Evolutionary conservation across 2,888 invertebrate species (phyloP).

Genomic region (Trichogramma dendrolimi): DNA sequence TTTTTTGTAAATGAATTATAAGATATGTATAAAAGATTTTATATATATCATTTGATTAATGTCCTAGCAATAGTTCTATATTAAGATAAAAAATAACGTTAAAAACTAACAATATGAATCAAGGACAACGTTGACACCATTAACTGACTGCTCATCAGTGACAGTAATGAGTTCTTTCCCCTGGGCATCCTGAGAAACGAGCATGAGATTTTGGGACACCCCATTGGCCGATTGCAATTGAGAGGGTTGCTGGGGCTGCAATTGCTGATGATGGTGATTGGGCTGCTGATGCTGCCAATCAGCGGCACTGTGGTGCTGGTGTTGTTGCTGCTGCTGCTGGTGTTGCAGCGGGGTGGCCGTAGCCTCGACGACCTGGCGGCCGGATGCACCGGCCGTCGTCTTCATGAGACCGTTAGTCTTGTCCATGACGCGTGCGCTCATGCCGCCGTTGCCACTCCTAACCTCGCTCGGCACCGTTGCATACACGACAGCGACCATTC

Average conservation of each 20-base stretch:
- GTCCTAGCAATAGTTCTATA: not conserved
- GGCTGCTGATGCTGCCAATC: conserved; percentile 3
- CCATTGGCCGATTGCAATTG: conserved; percentile 5
- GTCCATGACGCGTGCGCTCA: conserved; percentile 28
- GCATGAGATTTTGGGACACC: conserved; percentile 36
- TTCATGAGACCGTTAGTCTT: conserved; percentile 19
- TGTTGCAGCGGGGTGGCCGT: conserved; percentile 24
- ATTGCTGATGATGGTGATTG: not conserved
- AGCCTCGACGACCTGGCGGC: conserved; percentile 23
- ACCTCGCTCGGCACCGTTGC: too few relatives aligned
- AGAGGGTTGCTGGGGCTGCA: conserved; percentile 11
- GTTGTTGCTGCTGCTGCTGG: conserved; percentile 15
- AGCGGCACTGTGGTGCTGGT: conserved; percentile 2
- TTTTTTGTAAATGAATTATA: not conserved
- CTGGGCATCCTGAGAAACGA: conserved; percentile 40
- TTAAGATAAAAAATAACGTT: conserved; percentile 8
- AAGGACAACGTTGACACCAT: conserved; percentile 36
- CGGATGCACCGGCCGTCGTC: conserved; percentile 23
- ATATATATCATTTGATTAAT: not conserved
- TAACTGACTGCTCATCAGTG: conserved; percentile 37
- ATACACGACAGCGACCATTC: too few relatives aligned
- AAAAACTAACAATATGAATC: conserved; percentile 45
- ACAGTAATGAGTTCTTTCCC: conserved; percentile 39
- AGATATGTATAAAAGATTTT: not conserved
- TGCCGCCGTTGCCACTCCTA: not conserved